phyloP scores from a whole-genome alignment of 2,888 invertebrate species.

The Stenoptilia bipunctidactyla region DNA sequence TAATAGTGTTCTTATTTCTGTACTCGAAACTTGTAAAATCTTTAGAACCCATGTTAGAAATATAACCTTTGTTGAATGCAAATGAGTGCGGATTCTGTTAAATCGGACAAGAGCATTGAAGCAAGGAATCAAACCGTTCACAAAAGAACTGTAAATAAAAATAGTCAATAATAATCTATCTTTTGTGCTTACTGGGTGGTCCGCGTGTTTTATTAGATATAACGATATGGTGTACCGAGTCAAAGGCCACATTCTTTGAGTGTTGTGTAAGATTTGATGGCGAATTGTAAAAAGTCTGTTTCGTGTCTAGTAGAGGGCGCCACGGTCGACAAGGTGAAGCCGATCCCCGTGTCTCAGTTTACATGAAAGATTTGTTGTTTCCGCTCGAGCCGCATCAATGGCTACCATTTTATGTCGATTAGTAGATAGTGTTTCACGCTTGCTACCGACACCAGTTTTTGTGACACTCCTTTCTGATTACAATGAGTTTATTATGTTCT shows the following conservation, averaged over 20 bases:
- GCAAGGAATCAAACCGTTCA: slow-evolving; percentile 44
- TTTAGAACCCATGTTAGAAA: slow-evolving; percentile 34
- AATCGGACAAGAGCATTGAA: slow-evolving; percentile 27
- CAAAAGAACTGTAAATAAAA: slow-evolving; percentile 43
- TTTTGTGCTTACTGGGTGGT: slow-evolving; percentile 48
- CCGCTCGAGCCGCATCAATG: slow-evolving; percentile 65
- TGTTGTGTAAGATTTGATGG: slow-evolving; percentile 39
- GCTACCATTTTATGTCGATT: slow-evolving; percentile 69
- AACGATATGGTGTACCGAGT: slow-evolving; percentile 41
- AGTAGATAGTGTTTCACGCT: slow-evolving; percentile 66
- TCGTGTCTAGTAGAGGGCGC: slow-evolving; percentile 17
- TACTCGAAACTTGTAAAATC: slow-evolving; percentile 52
- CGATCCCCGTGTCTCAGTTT: slow-evolving; percentile 43
- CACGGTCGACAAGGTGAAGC: slow-evolving; percentile 41
- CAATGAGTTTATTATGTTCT: slow-evolving; percentile 59
- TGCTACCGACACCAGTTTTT: slow-evolving; percentile 67
- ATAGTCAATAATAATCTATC: slow-evolving; percentile 18
- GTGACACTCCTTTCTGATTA: slow-evolving; percentile 56
- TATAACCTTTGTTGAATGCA: slow-evolving; percentile 18
- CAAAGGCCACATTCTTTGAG: slow-evolving; percentile 45
- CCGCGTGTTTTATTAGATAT: slow-evolving; percentile 30
- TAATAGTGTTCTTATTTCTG: slow-evolving; percentile 62
- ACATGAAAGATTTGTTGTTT: slow-evolving; percentile 63
- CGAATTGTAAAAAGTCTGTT: slow-evolving; percentile 40
- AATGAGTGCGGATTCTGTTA: slow-evolving; percentile 8